phyloP scores from a whole-genome alignment of 2,797 vertebrate species.

The Phataginus tricuspis region DNA sequence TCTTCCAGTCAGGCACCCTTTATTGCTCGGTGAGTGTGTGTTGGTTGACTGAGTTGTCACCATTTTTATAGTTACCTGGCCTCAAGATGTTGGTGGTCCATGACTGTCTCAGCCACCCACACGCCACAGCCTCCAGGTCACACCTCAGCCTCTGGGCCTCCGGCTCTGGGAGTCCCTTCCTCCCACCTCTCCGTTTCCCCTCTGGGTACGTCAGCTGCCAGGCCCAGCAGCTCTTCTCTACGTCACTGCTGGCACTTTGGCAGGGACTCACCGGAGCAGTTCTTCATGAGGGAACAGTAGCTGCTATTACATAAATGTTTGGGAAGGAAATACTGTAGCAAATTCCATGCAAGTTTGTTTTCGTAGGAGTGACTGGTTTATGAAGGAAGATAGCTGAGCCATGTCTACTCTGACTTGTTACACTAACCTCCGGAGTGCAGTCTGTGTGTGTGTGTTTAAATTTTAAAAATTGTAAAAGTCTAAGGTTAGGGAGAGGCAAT shows the following conservation, averaged over 20 bases:
- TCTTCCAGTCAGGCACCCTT: no score
- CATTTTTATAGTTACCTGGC: background rate
- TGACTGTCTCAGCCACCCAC: background rate
- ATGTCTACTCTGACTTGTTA: background rate
- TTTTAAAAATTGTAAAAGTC: background rate
- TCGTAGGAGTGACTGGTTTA: background rate
- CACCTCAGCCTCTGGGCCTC: no score
- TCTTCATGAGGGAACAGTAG: accelerated
- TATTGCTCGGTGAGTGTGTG: background rate
- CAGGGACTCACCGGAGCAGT: accelerated
- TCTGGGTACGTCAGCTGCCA: background rate
- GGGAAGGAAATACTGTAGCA: no score
- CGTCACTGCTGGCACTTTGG: accelerated
- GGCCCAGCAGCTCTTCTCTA: no score
- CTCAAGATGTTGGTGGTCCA: background rate
- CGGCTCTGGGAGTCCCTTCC: no score
- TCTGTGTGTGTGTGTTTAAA: background rate
- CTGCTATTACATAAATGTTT: background rate
- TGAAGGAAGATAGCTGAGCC: background rate
- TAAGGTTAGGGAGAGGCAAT: no score
- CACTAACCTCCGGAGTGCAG: background rate
- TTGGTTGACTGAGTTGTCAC: no score
- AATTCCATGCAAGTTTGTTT: background rate
- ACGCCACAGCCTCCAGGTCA: accelerated
- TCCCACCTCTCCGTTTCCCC: no score